Evolutionary conservation across 2,113 vertebrate genomes (phyloP).

Genomic region (Andinoacara biseriatus): DNA sequence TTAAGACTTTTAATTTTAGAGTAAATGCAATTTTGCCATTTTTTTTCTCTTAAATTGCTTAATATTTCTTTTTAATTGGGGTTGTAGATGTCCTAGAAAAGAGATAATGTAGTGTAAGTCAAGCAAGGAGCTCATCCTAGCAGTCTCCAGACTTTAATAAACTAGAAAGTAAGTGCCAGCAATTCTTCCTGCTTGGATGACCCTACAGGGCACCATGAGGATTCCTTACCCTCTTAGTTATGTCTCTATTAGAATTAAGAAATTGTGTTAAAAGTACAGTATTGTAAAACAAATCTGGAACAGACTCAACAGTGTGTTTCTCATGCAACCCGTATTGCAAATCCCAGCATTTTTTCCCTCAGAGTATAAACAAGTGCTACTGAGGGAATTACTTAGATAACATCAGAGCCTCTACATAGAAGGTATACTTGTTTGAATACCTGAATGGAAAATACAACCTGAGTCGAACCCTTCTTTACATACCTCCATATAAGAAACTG

Average conservation of each 20-base stretch:
- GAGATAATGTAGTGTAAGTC: not conserved
- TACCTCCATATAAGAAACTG: slow-evolving; percentile 2
- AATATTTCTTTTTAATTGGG: not conserved
- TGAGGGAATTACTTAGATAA: slow-evolving; percentile 19
- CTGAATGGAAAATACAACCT: not conserved
- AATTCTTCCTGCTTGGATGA: slow-evolving; percentile 20
- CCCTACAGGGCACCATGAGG: not conserved
- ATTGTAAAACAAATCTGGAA: not conserved
- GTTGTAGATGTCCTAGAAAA: not conserved
- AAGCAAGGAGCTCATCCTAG: not conserved
- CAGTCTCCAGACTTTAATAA: not conserved
- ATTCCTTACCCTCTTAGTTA: slow-evolving; percentile 6
- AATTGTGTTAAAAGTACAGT: not conserved
- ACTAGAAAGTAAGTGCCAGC: not conserved
- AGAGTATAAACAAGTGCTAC: slow-evolving; percentile 8
- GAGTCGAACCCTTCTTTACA: not conserved
- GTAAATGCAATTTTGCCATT: not conserved
- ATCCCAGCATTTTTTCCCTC: not conserved
- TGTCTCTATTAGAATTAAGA: slow-evolving; percentile 8
- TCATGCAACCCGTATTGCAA: not conserved
- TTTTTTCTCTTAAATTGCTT: not conserved
- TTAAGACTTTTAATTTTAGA: not conserved
- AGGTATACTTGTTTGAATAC: not conserved
- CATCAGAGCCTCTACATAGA: not conserved
- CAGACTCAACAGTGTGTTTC: not conserved